Conservation (phyloP, 2,888 invertebrate genomes). For the Cheilosia vernalis region DNA sequence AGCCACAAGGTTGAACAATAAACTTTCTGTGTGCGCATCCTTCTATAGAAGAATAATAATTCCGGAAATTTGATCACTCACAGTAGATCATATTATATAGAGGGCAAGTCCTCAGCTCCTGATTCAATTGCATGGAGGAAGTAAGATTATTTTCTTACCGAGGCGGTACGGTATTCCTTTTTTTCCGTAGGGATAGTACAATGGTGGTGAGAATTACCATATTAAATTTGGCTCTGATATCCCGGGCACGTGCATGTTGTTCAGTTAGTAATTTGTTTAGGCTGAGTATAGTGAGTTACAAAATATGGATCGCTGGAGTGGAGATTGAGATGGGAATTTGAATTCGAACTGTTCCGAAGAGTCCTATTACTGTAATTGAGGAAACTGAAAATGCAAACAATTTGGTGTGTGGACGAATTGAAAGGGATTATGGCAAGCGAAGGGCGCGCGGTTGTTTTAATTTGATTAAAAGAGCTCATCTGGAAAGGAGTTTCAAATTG, state of each 20-base stretch:
- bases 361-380: neutral
- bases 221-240: slow-evolving; percentile 19
- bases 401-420: neutral
- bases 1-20: neutral
- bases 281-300: neutral
- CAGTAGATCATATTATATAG: slow-evolving; percentile 10
- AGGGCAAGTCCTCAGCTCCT: slow-evolving; percentile 1
- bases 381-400: neutral
- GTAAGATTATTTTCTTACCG: neutral
- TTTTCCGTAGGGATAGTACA: slow-evolving; percentile 2
- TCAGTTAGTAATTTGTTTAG: neutral
- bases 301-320: neutral
- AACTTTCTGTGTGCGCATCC: neutral
- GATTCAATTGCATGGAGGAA: slow-evolving; percentile 23
- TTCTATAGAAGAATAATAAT: neutral
- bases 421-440: neutral
- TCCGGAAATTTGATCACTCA: slow-evolving; percentile 44
- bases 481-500: neutral
- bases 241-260: slow-evolving; percentile 27
- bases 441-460: neutral
- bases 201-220: slow-evolving; percentile 16
- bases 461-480: neutral
- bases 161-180: neutral
- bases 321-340: neutral
- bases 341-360: neutral